Conservation (phyloP, 2,888 invertebrate genomes). For the Epicampocera succincta region DNA sequence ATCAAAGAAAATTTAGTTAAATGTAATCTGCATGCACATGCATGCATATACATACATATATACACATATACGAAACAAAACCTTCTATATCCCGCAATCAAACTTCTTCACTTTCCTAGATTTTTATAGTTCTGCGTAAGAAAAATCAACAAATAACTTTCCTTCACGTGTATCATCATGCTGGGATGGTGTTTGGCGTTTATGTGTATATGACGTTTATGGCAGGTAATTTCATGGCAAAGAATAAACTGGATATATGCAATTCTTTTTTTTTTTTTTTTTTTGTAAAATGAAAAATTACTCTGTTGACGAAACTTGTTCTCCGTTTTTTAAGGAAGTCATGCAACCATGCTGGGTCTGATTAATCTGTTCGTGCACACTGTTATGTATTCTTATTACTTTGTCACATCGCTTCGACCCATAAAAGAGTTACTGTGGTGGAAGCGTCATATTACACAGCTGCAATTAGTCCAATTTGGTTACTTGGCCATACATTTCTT, state of each 20-base stretch:
- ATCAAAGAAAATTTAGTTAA: no score
- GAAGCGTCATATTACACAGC: slow-evolving; percentile 92
- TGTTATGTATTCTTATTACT: slow-evolving; percentile 92
- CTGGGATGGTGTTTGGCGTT: slow-evolving; percentile 87
- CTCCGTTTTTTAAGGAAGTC: slow-evolving; percentile 83
- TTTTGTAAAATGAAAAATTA: slow-evolving; percentile 26
- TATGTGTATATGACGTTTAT: slow-evolving; percentile 84
- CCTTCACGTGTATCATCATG: slow-evolving; percentile 93
- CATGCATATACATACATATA: neutral
- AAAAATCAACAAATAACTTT: slow-evolving; percentile 92
- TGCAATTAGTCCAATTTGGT: slow-evolving; percentile 90
- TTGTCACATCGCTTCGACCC: slow-evolving; percentile 88
- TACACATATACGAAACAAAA: neutral
- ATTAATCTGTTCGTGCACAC: slow-evolving; percentile 90
- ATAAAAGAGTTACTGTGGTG: slow-evolving; percentile 89
- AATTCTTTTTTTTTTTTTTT: slow-evolving; percentile 7
- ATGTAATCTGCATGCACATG: neutral
- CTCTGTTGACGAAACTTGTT: neutral
- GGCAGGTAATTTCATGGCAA: slow-evolving; percentile 82
- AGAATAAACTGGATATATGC: neutral
- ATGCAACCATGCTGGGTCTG: slow-evolving; percentile 86
- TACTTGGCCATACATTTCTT: slow-evolving; percentile 84
- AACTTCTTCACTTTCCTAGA: slow-evolving; percentile 70
- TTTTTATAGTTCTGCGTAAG: slow-evolving; percentile 91
- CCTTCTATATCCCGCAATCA: no score